These are phyloP conservation scores for Phyllotreta cruciferae DNA, from an alignment of 2,888 invertebrate species.

Conservation along the genomic window DNA sequence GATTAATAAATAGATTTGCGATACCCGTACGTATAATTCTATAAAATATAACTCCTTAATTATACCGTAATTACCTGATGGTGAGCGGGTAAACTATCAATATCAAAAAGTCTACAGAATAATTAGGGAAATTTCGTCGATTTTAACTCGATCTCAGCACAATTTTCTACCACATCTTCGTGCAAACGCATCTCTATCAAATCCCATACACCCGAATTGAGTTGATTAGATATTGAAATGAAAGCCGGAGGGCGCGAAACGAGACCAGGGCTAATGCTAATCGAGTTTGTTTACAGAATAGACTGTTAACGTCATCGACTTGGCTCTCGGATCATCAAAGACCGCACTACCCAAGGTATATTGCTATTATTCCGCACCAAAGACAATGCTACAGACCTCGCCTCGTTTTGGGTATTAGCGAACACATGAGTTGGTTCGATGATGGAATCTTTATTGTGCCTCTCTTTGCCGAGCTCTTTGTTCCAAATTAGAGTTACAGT, in stretches of 20 bases:
- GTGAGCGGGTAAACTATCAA: no score
- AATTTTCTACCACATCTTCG: conserved; percentile 54
- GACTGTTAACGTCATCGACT: conserved; percentile 55
- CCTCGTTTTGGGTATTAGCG: conserved; percentile 38
- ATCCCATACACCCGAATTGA: conserved; percentile 57
- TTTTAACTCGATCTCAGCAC: conserved; percentile 53
- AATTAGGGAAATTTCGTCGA: conserved; percentile 44
- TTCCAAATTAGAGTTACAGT: conserved; percentile 13
- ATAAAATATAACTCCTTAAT: no score
- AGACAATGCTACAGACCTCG: conserved; percentile 43
- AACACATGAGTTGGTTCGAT: conserved; percentile 41
- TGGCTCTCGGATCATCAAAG: conserved; percentile 49
- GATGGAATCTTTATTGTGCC: conserved; percentile 37
- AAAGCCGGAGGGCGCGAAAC: conserved; percentile 54
- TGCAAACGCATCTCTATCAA: conserved; percentile 51
- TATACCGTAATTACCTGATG: no score
- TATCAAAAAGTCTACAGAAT: conserved; percentile 27
- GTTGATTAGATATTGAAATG: conserved; percentile 57
- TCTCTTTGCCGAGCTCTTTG: conserved; percentile 23
- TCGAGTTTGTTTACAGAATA: conserved; percentile 57
- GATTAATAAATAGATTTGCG: no score
- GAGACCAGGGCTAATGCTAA: conserved; percentile 56
- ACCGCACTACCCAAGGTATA: conserved; percentile 49
- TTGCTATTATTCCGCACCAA: conserved; percentile 50
- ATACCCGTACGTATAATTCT: no score